Conservation (phyloP, 92 coral and sea anemone genomes). For the Scolanthus callimorphus region DNA sequence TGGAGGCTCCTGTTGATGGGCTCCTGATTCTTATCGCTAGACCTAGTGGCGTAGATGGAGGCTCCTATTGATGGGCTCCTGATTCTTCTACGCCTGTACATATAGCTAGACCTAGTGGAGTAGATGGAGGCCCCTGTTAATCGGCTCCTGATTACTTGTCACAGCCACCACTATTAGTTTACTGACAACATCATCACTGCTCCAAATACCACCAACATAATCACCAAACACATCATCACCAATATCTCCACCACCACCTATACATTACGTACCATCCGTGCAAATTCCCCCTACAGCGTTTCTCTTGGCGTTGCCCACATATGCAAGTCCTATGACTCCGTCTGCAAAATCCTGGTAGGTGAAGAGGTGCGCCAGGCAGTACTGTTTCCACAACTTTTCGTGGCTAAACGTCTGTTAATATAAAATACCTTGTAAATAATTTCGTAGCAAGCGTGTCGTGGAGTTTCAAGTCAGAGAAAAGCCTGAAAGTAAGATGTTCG, state of each 20-base stretch:
- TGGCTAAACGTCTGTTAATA: constrained; percentile 78
- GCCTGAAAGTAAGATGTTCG: too few relatives aligned
- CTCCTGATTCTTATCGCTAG: too few relatives aligned
- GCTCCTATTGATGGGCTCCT: too few relatives aligned
- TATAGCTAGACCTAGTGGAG: too few relatives aligned
- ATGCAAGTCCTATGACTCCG: constrained; percentile 97
- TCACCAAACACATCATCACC: background rate
- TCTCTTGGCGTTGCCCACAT: constrained; percentile 70
- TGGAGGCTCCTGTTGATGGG: too few relatives aligned
- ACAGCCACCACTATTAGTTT: background rate
- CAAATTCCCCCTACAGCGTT: constrained; percentile 94
- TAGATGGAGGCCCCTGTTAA: too few relatives aligned
- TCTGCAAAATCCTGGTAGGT: constrained; percentile 93
- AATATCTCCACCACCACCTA: background rate
- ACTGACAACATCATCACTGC: background rate
- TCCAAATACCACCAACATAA: background rate
- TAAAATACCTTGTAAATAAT: too few relatives aligned
- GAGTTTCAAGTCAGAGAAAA: too few relatives aligned
- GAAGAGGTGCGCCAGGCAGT: constrained; percentile 88
- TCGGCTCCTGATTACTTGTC: background rate
- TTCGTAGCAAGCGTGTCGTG: too few relatives aligned
- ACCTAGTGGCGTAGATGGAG: too few relatives aligned
- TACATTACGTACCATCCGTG: constrained; percentile 66
- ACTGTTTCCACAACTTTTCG: constrained; percentile 43
- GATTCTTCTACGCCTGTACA: too few relatives aligned